These are phyloP conservation scores for Gastrophryne carolinensis DNA, from an alignment of 2,797 vertebrate genomes.

Conservation along the genomic window DNA sequence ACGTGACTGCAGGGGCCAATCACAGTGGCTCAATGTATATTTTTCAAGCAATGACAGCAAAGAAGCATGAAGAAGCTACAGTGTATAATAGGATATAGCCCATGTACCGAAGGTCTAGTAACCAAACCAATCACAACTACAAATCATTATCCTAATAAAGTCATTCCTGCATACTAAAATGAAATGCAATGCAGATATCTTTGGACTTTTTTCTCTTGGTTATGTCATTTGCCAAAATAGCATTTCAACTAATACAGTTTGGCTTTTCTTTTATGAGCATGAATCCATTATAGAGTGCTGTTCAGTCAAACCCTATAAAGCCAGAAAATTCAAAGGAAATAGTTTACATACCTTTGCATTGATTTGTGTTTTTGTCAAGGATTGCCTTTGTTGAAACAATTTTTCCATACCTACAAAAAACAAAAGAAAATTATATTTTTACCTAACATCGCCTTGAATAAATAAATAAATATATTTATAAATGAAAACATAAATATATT, in stretches of 20 bases:
- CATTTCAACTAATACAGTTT: constrained; percentile 3
- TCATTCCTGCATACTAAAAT: background rate
- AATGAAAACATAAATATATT: no score
- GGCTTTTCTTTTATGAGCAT: constrained; percentile 35
- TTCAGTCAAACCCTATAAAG: background rate
- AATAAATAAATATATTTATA: no score
- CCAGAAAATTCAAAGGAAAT: constrained; percentile 17
- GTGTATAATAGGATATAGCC: no score
- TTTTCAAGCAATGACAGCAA: no score
- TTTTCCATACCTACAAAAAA: constrained; percentile 87
- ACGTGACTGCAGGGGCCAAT: no score
- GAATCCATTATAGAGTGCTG: constrained; percentile 30
- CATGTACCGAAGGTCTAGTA: no score
- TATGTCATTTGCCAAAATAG: constrained; percentile 33
- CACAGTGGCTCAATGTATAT: no score
- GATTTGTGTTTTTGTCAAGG: constrained; percentile 98
- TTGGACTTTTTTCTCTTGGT: constrained; percentile 40
- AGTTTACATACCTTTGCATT: constrained; percentile 90
- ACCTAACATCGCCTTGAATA: no score
- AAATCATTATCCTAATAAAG: background rate
- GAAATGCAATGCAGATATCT: background rate
- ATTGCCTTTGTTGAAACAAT: constrained; percentile 98
- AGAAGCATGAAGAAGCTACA: no score
- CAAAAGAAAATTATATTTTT: background rate
- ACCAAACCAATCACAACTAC: background rate